Conservation (phyloP, 2,113 vertebrate genomes). For the Erpornis zantholeuca region DNA sequence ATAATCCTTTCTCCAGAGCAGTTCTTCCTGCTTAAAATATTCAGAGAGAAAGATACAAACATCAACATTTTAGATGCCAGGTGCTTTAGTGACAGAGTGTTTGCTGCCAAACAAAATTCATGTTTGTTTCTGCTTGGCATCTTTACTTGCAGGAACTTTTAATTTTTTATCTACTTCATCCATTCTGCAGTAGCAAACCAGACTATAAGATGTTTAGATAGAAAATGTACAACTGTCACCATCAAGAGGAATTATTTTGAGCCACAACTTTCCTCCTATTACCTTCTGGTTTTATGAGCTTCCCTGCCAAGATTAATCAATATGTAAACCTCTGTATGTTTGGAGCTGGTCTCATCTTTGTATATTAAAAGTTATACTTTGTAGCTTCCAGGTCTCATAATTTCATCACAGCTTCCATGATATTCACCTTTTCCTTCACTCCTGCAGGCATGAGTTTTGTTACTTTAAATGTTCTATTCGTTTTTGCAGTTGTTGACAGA, state of each 20-base stretch:
- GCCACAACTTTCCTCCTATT: background rate
- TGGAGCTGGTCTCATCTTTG: background rate
- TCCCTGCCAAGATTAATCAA: background rate
- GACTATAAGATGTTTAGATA: background rate
- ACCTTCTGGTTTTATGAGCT: background rate
- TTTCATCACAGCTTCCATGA: background rate
- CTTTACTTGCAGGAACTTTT: background rate
- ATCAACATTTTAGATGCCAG: background rate
- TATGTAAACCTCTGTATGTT: background rate
- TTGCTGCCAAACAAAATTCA: background rate
- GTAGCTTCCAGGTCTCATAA: background rate
- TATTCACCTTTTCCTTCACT: background rate
- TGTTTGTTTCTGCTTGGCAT: background rate
- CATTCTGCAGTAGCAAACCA: background rate
- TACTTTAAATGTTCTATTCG: background rate
- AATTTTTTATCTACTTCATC: background rate
- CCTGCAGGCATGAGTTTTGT: background rate
- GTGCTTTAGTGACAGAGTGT: background rate
- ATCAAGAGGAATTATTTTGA: background rate
- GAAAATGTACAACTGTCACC: background rate
- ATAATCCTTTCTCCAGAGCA: background rate
- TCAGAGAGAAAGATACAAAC: background rate
- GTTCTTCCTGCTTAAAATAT: background rate
- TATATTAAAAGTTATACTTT: background rate
- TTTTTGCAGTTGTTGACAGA: background rate